Percentiles rank a stretch among this genome's conserved stretches.
Conservation (phyloP, 2,797 vertebrate genomes). For the Gouania willdenowi region DNA sequence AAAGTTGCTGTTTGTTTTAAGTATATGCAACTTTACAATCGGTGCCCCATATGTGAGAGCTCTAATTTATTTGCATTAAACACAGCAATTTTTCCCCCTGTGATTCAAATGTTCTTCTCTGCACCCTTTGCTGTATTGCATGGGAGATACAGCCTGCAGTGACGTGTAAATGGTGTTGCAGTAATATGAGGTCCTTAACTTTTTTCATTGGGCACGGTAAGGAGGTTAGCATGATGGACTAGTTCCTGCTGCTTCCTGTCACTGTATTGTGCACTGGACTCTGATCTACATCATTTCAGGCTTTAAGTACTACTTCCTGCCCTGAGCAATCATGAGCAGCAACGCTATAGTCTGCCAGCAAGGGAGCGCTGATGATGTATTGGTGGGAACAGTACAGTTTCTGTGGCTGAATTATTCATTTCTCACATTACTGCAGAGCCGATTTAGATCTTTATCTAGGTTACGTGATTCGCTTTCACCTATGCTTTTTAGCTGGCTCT, state of each 20-base stretch:
- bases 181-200: conserved; percentile 31
- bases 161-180: conserved; percentile 21
- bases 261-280: conserved; percentile 52
- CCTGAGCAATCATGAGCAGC: conserved; percentile 58
- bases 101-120: conserved; percentile 40
- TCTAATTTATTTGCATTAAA: too few relatives aligned
- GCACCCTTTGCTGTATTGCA: conserved; percentile 18
- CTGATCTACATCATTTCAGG: conserved; percentile 66
- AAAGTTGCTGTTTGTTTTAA: too few relatives aligned
- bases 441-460: conserved; percentile 42
- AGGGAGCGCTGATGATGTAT: conserved; percentile 47
- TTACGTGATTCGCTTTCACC: conserved; percentile 41
- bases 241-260: conserved; percentile 60
- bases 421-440: conserved; percentile 44
- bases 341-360: conserved; percentile 20
- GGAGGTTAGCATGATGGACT: conserved; percentile 57
- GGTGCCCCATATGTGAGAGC: too few relatives aligned
- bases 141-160: conserved; percentile 29
- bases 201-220: conserved; percentile 38
- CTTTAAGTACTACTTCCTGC: conserved; percentile 59
- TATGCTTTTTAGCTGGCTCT: conserved; percentile 16
- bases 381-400: conserved; percentile 49
- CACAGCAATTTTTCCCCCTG: conserved; percentile 35
- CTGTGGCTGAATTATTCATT: conserved; percentile 71
- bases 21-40: too few relatives aligned